Percentiles rank a stretch among this genome's conserved stretches.
Conservation (phyloP, 2,888 invertebrate genomes). For the Pachymerium ferrugineum region DNA sequence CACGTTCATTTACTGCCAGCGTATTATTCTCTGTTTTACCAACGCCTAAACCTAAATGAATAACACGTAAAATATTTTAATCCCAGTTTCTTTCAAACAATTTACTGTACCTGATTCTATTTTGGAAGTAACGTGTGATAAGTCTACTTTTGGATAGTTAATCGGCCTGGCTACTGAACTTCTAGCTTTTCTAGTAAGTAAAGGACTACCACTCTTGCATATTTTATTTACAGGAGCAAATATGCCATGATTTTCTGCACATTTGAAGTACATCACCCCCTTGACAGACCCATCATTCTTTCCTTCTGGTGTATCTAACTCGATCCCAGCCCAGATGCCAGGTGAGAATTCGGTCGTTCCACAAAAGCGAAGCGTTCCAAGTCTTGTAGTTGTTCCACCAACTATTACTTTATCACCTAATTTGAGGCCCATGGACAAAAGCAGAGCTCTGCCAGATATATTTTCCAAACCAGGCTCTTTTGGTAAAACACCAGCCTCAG, state of each 20-base stretch:
- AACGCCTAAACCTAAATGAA: conserved; percentile 31
- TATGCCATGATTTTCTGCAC: conserved; percentile 50
- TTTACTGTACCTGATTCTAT: conserved; percentile 46
- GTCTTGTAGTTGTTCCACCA: conserved; percentile 34
- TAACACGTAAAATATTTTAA: background rate
- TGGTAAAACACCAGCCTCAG: conserved; percentile 21
- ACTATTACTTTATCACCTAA: conserved; percentile 48
- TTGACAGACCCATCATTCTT: conserved; percentile 53
- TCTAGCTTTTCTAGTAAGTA: conserved; percentile 27
- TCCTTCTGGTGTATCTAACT: conserved; percentile 51
- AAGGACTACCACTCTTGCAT: conserved; percentile 43
- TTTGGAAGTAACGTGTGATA: conserved; percentile 49
- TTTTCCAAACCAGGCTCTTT: conserved; percentile 30
- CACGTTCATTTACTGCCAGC: conserved; percentile 45
- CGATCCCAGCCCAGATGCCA: conserved; percentile 54
- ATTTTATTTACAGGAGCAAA: conserved; percentile 51
- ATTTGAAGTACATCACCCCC: conserved; percentile 49
- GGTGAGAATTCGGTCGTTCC: conserved; percentile 51
- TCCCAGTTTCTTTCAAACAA: background rate
- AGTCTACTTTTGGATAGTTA: conserved; percentile 43
- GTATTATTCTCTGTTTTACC: background rate
- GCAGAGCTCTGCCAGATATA: conserved; percentile 43
- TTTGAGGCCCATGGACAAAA: conserved; percentile 49
- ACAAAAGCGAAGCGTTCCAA: conserved; percentile 45
- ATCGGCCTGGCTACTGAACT: background rate